A percentile compares a stretch with the other conserved stretches of the same genome.
Evolutionary conservation across 2,888 invertebrate genomes (phyloP).

Genomic region (Ectobius pallidus): DNA sequence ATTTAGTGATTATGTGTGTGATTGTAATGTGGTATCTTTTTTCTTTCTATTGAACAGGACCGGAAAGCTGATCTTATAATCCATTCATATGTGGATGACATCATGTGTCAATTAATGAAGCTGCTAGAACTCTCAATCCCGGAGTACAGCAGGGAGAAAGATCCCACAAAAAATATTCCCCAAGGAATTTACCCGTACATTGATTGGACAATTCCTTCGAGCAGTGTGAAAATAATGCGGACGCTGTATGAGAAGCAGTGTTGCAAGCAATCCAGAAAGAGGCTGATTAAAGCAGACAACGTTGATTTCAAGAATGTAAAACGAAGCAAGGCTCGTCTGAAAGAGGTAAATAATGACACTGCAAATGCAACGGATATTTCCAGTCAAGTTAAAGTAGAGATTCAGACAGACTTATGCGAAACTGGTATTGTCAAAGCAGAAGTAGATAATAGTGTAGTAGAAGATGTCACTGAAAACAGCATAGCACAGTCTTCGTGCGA

Average conservation of each 20-base stretch:
- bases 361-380: too few species aligned
- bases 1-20: too few species aligned
- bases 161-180: constrained; percentile 67
- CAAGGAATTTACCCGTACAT: constrained; percentile 53
- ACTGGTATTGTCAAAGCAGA: too few species aligned
- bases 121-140: constrained; percentile 76
- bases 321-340: too few species aligned
- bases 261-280: constrained; percentile 36
- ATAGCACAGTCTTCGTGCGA: too few species aligned
- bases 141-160: constrained; percentile 66
- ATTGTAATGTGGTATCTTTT: too few species aligned
- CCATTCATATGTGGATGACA: constrained; percentile 86
- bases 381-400: too few species aligned
- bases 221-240: constrained; percentile 66
- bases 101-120: constrained; percentile 76
- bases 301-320: neutral
- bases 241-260: constrained; percentile 62
- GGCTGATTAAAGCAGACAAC: neutral
- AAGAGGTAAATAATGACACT: too few species aligned
- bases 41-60: constrained; percentile 68
- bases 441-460: too few species aligned
- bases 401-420: too few species aligned
- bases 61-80: constrained; percentile 89
- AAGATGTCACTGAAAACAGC: too few species aligned
- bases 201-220: constrained; percentile 76